Evolutionary conservation across 2,113 vertebrate genomes (phyloP).

Genomic region (Pseudorhombus dupliciocellatus): DNA sequence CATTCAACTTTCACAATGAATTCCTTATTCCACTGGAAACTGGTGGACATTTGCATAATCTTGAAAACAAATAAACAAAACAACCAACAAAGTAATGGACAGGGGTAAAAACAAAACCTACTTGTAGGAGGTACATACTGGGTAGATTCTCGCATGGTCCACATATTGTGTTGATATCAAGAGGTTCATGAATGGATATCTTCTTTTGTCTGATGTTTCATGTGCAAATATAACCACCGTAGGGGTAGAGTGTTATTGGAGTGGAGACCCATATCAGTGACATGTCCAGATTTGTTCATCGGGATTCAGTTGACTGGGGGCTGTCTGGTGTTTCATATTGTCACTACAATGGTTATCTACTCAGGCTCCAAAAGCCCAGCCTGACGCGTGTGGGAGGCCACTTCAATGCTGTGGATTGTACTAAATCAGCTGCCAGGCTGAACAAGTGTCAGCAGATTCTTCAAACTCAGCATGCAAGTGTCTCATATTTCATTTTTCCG

Average conservation of each 20-base stretch:
- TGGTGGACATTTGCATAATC: too few species aligned
- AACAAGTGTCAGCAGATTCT: conserved; percentile 16
- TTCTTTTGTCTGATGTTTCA: background rate
- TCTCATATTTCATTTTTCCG: conserved; percentile 22
- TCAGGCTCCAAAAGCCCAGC: background rate
- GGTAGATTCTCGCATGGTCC: background rate
- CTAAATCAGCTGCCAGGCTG: background rate
- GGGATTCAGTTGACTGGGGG: background rate
- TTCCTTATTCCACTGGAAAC: too few species aligned
- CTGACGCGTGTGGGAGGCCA: background rate
- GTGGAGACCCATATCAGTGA: background rate
- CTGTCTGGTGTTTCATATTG: background rate
- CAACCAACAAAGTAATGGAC: too few species aligned
- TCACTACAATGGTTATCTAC: background rate
- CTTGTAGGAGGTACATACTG: background rate
- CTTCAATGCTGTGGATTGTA: background rate
- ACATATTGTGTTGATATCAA: background rate
- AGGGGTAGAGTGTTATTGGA: background rate
- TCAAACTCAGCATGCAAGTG: conserved; percentile 7
- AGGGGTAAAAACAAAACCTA: too few species aligned
- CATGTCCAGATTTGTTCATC: background rate
- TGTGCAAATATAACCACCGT: background rate
- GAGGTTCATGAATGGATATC: background rate
- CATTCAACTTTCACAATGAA: too few species aligned
- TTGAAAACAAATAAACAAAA: too few species aligned